A percentile compares a stretch with the other conserved stretches of the same genome.
Evolutionary conservation across 2,888 invertebrate genomes (phyloP).

Genomic region (Brassicogethes aeneus): DNA sequence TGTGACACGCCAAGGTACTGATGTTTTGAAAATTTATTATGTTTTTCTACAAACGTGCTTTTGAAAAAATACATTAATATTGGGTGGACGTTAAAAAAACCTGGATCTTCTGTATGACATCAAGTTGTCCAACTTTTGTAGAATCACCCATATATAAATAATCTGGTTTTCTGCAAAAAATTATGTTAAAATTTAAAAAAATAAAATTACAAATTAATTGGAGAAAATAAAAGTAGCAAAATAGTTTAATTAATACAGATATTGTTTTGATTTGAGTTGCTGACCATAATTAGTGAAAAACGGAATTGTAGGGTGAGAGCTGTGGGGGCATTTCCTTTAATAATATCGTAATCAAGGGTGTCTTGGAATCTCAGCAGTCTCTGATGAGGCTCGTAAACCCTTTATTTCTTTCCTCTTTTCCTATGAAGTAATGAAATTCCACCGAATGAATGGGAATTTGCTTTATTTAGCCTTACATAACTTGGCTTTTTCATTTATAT

Average conservation of each 20-base stretch:
- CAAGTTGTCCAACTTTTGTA: no score
- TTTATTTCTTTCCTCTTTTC: constrained; percentile 18
- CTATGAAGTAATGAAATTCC: constrained; percentile 28
- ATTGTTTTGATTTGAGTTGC: background rate
- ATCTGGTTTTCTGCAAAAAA: no score
- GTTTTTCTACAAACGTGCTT: no score
- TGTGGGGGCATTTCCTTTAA: constrained; percentile 24
- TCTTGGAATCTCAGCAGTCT: constrained; percentile 25
- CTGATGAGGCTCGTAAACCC: constrained; percentile 27
- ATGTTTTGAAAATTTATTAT: no score
- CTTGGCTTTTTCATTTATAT: constrained; percentile 25
- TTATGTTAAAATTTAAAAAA: no score
- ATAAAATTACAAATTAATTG: no score
- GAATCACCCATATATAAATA: no score
- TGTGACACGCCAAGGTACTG: no score
- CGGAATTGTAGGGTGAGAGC: constrained; percentile 1
- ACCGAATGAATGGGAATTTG: constrained; percentile 22
- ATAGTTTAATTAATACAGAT: background rate
- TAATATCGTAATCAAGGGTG: constrained; percentile 33
- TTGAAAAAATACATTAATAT: no score
- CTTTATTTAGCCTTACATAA: constrained; percentile 22
- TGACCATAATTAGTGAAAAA: background rate
- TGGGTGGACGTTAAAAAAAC: no score
- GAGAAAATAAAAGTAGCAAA: background rate
- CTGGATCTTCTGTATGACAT: no score